These are phyloP conservation scores for Galaxias olidus DNA, from an alignment of 2,797 vertebrate genomes.

Conservation along the genomic window DNA sequence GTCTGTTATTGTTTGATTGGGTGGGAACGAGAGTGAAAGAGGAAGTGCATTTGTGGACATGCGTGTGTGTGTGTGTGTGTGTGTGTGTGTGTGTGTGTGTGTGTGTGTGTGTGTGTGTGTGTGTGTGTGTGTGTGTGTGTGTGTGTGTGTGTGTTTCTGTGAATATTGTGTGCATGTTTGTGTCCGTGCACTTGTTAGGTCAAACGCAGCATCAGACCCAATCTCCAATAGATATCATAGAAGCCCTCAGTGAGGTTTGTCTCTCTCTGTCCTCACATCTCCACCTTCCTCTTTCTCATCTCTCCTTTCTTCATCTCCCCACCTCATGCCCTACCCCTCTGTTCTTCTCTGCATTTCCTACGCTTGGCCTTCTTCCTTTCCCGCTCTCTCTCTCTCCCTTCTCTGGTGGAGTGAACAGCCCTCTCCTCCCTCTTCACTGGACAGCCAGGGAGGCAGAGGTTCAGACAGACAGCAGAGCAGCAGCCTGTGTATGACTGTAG, in stretches of 20 bases:
- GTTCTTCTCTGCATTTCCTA: not conserved
- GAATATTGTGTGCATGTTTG: not conserved
- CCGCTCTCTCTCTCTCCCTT: too few relatives aligned
- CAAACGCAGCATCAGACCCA: too few relatives aligned
- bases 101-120: not conserved
- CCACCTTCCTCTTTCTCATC: not conserved
- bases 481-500: not conserved
- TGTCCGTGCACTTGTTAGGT: too few relatives aligned
- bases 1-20: too few relatives aligned
- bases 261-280: too few relatives aligned
- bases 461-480: not conserved
- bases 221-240: too few relatives aligned
- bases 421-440: not conserved
- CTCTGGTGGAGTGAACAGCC: too few relatives aligned
- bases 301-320: not conserved
- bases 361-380: not conserved
- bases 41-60: too few relatives aligned
- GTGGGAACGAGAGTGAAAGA: too few relatives aligned
- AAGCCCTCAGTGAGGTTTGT: too few relatives aligned
- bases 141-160: not conserved
- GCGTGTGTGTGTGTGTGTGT: too few relatives aligned
- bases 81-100: too few relatives aligned
- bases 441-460: not conserved
- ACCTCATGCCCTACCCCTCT: not conserved
- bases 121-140: conserved; percentile 1